These are phyloP conservation scores for Pithys albifrons DNA, from an alignment of 2,113 vertebrate species.

Conservation along the genomic window DNA sequence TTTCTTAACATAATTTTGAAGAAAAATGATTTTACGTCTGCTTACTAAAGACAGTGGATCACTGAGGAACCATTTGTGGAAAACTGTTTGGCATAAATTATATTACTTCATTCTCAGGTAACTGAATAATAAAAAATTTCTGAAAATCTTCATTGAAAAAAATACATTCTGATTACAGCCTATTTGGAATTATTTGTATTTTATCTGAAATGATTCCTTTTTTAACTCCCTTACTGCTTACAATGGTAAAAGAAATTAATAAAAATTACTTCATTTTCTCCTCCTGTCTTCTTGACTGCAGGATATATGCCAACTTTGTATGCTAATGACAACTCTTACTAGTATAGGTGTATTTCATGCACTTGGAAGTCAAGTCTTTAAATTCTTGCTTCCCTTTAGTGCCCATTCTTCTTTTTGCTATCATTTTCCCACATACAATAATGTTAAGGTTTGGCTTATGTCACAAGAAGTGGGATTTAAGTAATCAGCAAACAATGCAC, in stretches of 20 bases:
- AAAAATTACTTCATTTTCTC: not conserved
- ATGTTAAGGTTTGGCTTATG: not conserved
- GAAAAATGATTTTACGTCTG: not conserved
- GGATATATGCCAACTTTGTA: not conserved
- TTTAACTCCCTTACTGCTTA: not conserved
- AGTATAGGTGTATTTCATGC: not conserved
- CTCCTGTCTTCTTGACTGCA: not conserved
- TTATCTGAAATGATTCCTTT: not conserved
- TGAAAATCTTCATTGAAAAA: not conserved
- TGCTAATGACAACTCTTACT: not conserved
- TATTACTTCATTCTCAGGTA: not conserved
- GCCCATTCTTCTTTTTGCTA: not conserved
- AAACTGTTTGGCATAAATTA: not conserved
- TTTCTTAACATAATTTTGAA: not conserved
- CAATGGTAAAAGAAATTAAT: not conserved
- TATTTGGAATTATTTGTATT: not conserved
- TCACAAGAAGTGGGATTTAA: not conserved
- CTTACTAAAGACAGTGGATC: not conserved
- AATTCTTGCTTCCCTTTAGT: not conserved
- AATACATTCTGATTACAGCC: not conserved
- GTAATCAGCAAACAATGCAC: not conserved
- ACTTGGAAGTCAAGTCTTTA: not conserved
- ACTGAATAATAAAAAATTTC: not conserved
- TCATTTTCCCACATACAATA: not conserved
- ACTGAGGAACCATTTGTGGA: not conserved